These are phyloP conservation scores for Creontiades dilutus DNA, from an alignment of 2,888 invertebrate genomes.

Conservation along the genomic window DNA sequence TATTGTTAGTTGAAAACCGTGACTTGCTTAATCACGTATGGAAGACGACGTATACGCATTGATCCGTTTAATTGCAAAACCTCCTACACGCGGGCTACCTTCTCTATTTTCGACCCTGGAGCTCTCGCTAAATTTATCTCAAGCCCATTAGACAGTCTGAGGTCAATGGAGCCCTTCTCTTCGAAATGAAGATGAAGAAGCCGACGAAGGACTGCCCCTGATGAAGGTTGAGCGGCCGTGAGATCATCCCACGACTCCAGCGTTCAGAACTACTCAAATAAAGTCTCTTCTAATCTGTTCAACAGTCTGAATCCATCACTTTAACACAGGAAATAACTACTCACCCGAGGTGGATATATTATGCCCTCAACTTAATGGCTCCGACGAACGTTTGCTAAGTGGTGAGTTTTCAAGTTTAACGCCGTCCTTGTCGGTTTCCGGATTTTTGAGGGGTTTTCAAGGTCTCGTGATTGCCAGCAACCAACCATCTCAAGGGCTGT, in stretches of 20 bases:
- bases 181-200: conserved; percentile 11
- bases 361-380: background rate
- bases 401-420: background rate
- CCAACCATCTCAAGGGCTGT: too few relatives aligned
- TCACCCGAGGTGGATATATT: background rate
- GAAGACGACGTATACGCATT: too few relatives aligned
- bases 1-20: too few relatives aligned
- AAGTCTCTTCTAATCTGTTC: background rate
- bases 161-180: conserved; percentile 39
- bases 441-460: background rate
- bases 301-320: background rate
- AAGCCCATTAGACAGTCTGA: background rate
- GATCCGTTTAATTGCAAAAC: background rate
- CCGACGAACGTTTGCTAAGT: background rate
- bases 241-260: conserved; percentile 14
- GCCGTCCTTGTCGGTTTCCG: background rate
- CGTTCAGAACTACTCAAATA: conserved; percentile 5
- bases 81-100: too few relatives aligned
- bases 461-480: too few relatives aligned
- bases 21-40: too few relatives aligned
- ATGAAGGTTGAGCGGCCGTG: conserved; percentile 3
- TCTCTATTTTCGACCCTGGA: conserved; percentile 10
- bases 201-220: background rate
- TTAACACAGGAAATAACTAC: background rate
- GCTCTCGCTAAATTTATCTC: background rate